These are phyloP conservation scores for Erinaceus europaeus DNA, from an alignment of 2,113 vertebrate genomes.

Conservation along the genomic window DNA sequence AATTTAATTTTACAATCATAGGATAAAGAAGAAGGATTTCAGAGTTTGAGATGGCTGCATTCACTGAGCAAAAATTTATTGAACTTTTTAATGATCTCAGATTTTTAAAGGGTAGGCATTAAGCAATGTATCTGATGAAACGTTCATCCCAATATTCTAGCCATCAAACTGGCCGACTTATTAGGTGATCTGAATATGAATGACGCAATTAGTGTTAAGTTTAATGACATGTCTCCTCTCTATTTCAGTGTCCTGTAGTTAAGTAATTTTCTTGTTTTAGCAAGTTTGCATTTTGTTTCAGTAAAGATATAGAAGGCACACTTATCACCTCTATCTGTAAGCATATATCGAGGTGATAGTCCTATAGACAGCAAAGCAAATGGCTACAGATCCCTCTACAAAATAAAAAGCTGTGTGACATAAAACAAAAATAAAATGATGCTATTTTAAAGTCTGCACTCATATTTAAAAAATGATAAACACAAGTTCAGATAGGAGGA, in stretches of 20 bases:
- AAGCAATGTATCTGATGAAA: not conserved
- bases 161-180: not conserved
- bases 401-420: not conserved
- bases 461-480: not conserved
- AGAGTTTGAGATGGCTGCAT: not conserved
- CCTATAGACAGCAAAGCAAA: not conserved
- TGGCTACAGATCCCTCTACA: not conserved
- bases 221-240: constrained; percentile 16
- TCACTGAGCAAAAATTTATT: not conserved
- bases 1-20: constrained; percentile 49
- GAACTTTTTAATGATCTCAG: constrained; percentile 18
- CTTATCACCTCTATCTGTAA: not conserved
- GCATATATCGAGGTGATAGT: not conserved
- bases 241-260: not conserved
- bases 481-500: not conserved
- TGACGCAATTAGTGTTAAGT: not conserved
- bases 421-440: not conserved
- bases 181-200: not conserved
- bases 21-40: not conserved
- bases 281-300: not conserved
- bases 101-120: constrained; percentile 25
- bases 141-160: not conserved
- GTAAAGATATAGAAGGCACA: not conserved
- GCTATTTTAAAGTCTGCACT: not conserved
- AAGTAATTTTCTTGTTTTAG: not conserved